A percentile compares a stretch with the other conserved stretches of the same genome.
Evolutionary conservation across 1,140 invertebrate genomes (phyloP).

Genomic region (Metaphire vulgaris): DNA sequence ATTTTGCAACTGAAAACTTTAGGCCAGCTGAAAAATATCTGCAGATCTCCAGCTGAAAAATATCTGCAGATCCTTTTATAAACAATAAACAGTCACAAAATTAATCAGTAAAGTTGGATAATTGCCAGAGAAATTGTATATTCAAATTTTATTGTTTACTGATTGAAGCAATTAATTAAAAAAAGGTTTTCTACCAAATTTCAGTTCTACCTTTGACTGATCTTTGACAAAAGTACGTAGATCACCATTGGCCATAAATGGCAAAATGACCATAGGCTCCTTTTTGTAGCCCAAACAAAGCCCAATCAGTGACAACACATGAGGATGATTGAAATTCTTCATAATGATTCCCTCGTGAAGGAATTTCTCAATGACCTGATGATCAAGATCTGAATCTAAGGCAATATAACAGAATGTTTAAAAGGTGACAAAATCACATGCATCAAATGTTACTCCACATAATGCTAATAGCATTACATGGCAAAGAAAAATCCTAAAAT

Average conservation of each 20-base stretch:
- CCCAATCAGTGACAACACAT: slow-evolving; percentile 51
- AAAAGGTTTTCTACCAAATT: no score
- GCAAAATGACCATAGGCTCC: slow-evolving; percentile 52
- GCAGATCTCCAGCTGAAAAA: not conserved
- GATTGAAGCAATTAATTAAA: not conserved
- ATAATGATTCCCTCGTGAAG: slow-evolving; percentile 50
- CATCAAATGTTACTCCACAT: no score
- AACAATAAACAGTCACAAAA: not conserved
- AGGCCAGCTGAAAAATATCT: not conserved
- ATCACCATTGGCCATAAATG: slow-evolving; percentile 53
- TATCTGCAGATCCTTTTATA: not conserved
- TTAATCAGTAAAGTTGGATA: not conserved
- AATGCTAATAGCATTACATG: no score
- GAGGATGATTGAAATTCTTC: slow-evolving; percentile 52
- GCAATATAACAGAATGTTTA: no score
- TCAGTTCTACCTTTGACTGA: slow-evolving; percentile 43
- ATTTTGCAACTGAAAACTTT: not conserved
- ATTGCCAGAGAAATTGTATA: not conserved
- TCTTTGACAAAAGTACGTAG: slow-evolving; percentile 51
- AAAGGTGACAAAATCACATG: no score
- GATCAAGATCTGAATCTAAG: slow-evolving; percentile 40
- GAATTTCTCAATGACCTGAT: slow-evolving; percentile 47
- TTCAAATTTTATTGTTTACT: not conserved
- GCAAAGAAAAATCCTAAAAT: no score
- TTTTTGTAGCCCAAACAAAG: slow-evolving; percentile 47